Conservation (phyloP, 2,797 vertebrate genomes). For the Microhierax caerulescens region DNA sequence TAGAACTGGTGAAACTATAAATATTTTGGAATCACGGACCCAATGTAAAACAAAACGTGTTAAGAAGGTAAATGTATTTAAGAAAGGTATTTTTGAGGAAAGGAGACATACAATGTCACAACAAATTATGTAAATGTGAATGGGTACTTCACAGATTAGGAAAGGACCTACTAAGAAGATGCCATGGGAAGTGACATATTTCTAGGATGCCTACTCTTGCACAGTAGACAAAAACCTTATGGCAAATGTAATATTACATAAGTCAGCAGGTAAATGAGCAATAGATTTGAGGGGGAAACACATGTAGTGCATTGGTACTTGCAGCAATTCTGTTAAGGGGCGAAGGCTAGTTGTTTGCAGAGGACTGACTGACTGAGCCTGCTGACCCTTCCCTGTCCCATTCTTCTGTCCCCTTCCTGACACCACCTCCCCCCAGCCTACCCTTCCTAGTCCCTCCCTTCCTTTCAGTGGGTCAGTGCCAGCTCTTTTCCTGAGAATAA, state of each 20-base stretch:
- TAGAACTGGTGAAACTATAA: not conserved
- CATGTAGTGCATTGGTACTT: not conserved
- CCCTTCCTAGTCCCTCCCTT: constrained; percentile 17
- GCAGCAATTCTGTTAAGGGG: not conserved
- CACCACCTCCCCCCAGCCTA: not conserved
- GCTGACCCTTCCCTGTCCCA: not conserved
- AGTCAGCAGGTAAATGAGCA: not conserved
- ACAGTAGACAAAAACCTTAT: not conserved
- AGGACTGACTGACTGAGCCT: not conserved
- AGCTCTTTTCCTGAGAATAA: constrained; percentile 35
- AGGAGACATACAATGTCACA: not conserved
- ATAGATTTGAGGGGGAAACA: not conserved
- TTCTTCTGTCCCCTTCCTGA: constrained; percentile 34
- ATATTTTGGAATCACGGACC: not conserved
- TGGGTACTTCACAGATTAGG: not conserved
- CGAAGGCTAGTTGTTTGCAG: not conserved
- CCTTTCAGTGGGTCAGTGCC: constrained; percentile 48
- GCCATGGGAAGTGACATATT: not conserved
- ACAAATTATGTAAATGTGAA: not conserved
- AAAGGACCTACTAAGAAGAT: not conserved
- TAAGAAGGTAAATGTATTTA: constrained; percentile 14
- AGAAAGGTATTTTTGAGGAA: not conserved
- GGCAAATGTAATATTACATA: not conserved
- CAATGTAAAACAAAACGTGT: not conserved
- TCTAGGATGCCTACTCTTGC: not conserved